Base-by-base conservation (phyloP, 2,888 invertebrate genomes). In the Chrysolina oricalcia region DNA sequence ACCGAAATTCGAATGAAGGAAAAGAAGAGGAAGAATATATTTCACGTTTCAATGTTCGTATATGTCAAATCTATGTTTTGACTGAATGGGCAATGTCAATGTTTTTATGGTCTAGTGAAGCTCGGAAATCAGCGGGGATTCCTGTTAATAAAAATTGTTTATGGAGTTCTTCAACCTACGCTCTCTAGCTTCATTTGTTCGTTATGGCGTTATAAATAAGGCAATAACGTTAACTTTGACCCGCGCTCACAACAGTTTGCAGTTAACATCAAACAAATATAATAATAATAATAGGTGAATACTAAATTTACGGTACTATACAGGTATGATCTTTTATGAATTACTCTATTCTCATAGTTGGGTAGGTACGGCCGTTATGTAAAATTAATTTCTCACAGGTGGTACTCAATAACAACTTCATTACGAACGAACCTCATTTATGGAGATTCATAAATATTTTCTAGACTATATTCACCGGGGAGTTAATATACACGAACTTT, bases 101-200 rank as follows among this genome's bases (percentile, higher is more conserved):
- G 59, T 59, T 59, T 59, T 59, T 59, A 59, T 59, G 59, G 59
- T 27, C 59, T 59, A 59, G 59, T 59, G 59, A 59, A 59, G 59
- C 35, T 59, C 27, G 59, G 59, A 59, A 59, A 59, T 23, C 59
- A 27, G 59, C 59, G 27, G 59, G 59, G 59, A 59, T 59, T 35
- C 59, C 59, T 59, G 59, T 35, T 59, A 59, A 59, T 59, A 59
- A 59, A 59, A 59, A 59, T 59, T 59, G 59, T 59, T 59, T 59
- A 59, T 59, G 59, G 35, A 59, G n/a, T 15, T 59, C 59, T 59
- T 9, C 59, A 35, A 59, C 59, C 59, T 59, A 59, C 59, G 59
- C 59, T 59, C 35, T 59, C 59, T 59, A 59, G 59, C 23, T 59
- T 27, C 35, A 59, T 59, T 59, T 59, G 59, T 59, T 59, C 59